Evolutionary conservation across 2,797 vertebrate species (phyloP), one percentile per base, ranked within the genome.

Genomic region (Tinamus major): DNA sequence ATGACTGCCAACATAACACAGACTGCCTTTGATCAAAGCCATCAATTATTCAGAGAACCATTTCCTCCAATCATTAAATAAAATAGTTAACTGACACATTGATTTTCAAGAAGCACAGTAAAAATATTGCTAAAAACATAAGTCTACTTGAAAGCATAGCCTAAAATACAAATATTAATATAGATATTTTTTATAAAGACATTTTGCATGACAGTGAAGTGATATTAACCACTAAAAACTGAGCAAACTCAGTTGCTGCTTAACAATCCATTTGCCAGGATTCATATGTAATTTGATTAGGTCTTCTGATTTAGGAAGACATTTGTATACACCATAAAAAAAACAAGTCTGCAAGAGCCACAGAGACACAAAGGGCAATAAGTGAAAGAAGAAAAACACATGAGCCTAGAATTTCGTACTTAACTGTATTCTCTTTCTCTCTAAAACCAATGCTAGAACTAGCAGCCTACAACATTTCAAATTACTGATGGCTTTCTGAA

Each of bases 301-400:
- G 20, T 51, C 83, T 79, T 92, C 80, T 67, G 71, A 89, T 70
- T 33, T 69, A 70, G 65, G 71, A 56, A 64, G 71, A 84, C 27
- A 71, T 83, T 49, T 59, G 24, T 75, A 41, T 6, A 70, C 75
- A 31, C 16, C 58, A 58, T 35, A 61, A 87, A 77, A 81, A 81
- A 81, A 1, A 0, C 21, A 59, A 20, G 33, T 62, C 35, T 70
- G 11, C 26, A 56, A 82, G 59, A 94, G 81, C 69, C 20, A 17
- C 37, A 86, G 15, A 90, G 55, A 49, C 20, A 44, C 17, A 85
- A n/a, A 79, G 56, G 79, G n/a, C 26, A 55, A 12, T 35, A 78
- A 84, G 59, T 17, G 17, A 64, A 79, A 81, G n/a, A 79, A 6
- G 17, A 78, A 16, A 82, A 83, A 74, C 18, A 70, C 2, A 69